phyloP scores from a whole-genome alignment of 2,113 vertebrate species.

The Pimephales promelas region DNA sequence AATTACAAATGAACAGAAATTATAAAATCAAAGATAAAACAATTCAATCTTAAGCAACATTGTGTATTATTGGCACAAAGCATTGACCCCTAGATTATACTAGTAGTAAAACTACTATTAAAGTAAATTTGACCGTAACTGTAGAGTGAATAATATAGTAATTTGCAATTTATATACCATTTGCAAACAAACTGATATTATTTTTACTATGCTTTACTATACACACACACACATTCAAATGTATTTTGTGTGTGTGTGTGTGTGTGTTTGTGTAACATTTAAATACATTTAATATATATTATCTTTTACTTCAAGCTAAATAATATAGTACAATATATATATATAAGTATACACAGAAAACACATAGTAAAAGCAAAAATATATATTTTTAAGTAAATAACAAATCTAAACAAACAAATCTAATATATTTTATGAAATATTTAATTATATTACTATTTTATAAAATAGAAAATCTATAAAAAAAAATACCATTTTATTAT shows the following conservation, averaged over 20 bases:
- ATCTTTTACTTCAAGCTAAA: not conserved
- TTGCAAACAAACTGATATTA: not conserved
- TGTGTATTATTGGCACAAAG: too few species aligned
- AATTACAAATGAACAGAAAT: too few species aligned
- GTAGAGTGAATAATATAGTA: not conserved
- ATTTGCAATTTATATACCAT: not conserved
- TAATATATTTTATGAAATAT: not conserved
- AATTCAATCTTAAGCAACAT: too few species aligned
- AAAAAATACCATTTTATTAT: not conserved
- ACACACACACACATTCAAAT: not conserved
- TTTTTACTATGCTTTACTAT: not conserved
- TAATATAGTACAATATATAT: too few species aligned
- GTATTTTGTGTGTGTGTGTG: not conserved
- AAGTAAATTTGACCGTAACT: not conserved
- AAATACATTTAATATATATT: not conserved
- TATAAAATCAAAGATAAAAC: too few species aligned
- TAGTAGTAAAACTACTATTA: too few species aligned
- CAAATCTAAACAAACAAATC: not conserved
- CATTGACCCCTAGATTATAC: too few species aligned
- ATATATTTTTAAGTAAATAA: not conserved
- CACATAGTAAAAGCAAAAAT: too few species aligned
- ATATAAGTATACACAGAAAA: too few species aligned
- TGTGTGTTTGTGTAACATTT: not conserved
- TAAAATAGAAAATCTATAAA: not conserved
- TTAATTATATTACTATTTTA: not conserved